Percentiles rank a stretch among this genome's conserved stretches.
Evolutionary conservation across 2,113 vertebrate genomes (phyloP).

Genomic region (Hyperopisus bebe): DNA sequence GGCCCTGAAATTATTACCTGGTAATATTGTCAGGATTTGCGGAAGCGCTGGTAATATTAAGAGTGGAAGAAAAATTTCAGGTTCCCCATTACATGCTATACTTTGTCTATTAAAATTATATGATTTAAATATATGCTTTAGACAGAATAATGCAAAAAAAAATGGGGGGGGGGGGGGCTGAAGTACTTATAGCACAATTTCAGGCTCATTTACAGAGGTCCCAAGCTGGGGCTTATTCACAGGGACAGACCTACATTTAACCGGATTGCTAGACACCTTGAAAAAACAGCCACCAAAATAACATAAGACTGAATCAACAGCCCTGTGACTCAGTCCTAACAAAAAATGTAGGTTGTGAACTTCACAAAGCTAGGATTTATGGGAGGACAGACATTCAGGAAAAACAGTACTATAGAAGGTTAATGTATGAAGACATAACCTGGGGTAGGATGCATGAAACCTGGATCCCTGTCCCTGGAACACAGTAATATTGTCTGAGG

Average conservation of each 20-base stretch:
- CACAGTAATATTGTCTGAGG: not conserved
- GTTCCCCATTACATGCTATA: not conserved
- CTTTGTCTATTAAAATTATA: not conserved
- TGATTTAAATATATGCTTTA: not conserved
- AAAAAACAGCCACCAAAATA: not conserved
- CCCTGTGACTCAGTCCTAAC: not conserved
- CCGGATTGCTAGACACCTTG: not conserved
- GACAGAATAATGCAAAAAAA: not conserved
- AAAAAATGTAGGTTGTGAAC: not conserved
- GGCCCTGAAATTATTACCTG: not conserved
- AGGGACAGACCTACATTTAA: not conserved
- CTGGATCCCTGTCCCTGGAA: not conserved
- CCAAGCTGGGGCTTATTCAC: not conserved
- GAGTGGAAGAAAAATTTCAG: not conserved
- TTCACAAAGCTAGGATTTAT: not conserved
- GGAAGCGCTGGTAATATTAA: not conserved
- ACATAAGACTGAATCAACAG: not conserved
- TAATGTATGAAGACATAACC: not conserved
- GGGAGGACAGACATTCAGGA: not conserved
- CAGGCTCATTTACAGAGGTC: not conserved
- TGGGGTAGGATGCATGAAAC: not conserved
- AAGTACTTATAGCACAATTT: not conserved
- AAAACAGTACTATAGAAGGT: not conserved
- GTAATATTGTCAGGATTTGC: not conserved
- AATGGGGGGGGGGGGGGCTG: fast-evolving